phyloP scores from a whole-genome alignment of 2,797 vertebrate genomes.

The Tauraco hartlaubi region DNA sequence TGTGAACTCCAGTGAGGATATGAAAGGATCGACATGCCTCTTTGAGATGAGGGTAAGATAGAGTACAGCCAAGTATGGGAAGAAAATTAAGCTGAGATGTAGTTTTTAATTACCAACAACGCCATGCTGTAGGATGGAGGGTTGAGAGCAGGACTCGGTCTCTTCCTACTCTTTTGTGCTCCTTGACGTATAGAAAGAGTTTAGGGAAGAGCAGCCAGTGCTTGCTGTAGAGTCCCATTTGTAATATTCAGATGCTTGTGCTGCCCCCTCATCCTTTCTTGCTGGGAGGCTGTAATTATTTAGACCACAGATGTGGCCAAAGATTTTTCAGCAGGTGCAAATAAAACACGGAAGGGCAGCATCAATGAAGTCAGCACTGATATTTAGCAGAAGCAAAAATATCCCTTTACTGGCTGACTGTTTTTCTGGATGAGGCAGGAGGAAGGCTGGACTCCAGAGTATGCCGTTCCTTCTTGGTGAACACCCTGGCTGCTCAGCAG shows the following conservation, averaged over 20 bases:
- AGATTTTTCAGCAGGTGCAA: background rate
- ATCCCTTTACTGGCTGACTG: background rate
- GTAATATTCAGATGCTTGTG: background rate
- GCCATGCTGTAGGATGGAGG: background rate
- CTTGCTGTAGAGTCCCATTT: background rate
- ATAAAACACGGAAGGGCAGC: background rate
- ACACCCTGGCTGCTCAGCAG: background rate
- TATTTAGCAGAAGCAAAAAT: background rate
- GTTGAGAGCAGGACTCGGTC: background rate
- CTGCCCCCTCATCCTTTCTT: background rate
- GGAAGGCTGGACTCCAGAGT: background rate
- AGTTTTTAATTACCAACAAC: constrained; percentile 64
- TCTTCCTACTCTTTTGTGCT: background rate
- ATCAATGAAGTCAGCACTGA: background rate
- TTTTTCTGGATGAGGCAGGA: background rate
- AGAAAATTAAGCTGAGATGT: constrained; percentile 57
- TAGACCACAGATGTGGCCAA: background rate
- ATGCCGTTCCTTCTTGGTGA: background rate
- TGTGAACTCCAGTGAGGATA: constrained; percentile 57
- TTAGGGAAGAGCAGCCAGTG: background rate
- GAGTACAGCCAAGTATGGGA: constrained; percentile 61
- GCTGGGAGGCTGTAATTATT: background rate
- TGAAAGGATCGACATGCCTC: constrained; percentile 53
- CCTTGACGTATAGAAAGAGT: background rate
- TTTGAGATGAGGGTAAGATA: constrained; percentile 62